Evolutionary conservation across 64 coral and sea anemone species (phyloP).

Genomic region (Orbicella faveolata): DNA sequence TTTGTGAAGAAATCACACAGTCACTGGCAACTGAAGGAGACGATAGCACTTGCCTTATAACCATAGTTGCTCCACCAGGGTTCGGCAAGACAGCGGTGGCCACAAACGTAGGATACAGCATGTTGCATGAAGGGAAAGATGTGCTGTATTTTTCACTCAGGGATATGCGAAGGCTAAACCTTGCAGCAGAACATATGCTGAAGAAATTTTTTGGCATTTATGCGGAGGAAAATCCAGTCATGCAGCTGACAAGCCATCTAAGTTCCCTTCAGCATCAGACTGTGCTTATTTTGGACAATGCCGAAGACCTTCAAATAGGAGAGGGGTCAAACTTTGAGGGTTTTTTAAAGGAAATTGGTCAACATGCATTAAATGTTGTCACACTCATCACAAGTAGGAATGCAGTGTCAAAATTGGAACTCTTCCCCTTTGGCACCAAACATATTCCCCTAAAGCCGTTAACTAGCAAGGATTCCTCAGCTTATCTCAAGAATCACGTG

Average conservation of each 20-base stretch:
- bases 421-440: background rate
- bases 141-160: conserved; percentile 40
- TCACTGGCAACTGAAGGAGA: background rate
- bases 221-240: conserved; percentile 1
- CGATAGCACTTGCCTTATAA: background rate
- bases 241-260: conserved; percentile 1
- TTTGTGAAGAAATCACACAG: background rate
- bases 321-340: conserved; percentile 5
- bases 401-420: background rate
- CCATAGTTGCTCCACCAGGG: conserved; percentile 30
- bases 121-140: conserved; percentile 19
- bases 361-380: conserved; percentile 20
- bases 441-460: conserved; percentile 9
- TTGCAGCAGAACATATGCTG: conserved; percentile 29
- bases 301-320: conserved; percentile 54
- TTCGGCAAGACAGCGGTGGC: conserved; percentile 29
- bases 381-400: conserved; percentile 44
- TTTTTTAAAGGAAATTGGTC: conserved; percentile 30
- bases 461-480: background rate
- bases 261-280: conserved; percentile 2
- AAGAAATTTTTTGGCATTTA: background rate
- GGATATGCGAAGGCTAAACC: background rate
- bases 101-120: background rate
- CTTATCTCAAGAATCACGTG: background rate
- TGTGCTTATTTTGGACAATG: conserved; percentile 49